Percentiles rank a stretch among this genome's conserved stretches.
phyloP scores from a whole-genome alignment of 2,797 vertebrate genomes.

The Sebastiscus albofasciatus region DNA sequence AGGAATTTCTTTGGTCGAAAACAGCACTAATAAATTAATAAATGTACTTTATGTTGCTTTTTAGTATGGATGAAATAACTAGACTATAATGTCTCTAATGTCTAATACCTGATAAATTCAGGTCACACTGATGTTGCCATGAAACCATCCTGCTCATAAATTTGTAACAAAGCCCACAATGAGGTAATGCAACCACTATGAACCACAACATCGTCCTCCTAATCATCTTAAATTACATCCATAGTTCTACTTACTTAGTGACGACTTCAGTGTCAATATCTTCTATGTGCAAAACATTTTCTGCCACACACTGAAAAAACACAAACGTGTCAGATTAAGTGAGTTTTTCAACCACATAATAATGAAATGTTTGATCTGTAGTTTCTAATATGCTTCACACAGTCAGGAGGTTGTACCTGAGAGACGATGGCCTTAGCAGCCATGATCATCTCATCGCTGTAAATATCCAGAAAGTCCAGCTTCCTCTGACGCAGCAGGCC shows the following conservation, averaged over 20 bases:
- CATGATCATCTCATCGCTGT: conserved; percentile 92
- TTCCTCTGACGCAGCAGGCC: conserved; percentile 95
- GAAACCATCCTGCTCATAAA: too few species aligned
- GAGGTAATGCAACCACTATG: not conserved
- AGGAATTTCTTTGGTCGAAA: too few species aligned
- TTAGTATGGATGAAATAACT: not conserved
- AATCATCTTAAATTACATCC: too few species aligned
- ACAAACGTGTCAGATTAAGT: not conserved
- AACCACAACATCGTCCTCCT: not conserved
- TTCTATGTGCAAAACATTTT: conserved; percentile 89
- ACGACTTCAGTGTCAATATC: conserved; percentile 92
- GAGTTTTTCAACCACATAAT: not conserved
- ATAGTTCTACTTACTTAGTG: conserved; percentile 86
- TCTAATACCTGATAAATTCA: too few species aligned
- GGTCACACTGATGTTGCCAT: too few species aligned
- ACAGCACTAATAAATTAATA: too few species aligned
- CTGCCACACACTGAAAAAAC: conserved; percentile 86
- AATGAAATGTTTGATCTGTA: not conserved
- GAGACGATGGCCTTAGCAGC: conserved; percentile 92
- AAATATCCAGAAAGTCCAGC: conserved; percentile 97
- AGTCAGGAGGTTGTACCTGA: conserved; percentile 83
- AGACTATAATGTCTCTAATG: too few species aligned
- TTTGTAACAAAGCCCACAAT: too few species aligned
- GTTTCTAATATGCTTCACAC: too few species aligned
- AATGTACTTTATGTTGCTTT: too few species aligned